These are phyloP conservation scores for Plagodis pulveraria DNA, from an alignment of 2,888 invertebrate species.

Conservation along the genomic window DNA sequence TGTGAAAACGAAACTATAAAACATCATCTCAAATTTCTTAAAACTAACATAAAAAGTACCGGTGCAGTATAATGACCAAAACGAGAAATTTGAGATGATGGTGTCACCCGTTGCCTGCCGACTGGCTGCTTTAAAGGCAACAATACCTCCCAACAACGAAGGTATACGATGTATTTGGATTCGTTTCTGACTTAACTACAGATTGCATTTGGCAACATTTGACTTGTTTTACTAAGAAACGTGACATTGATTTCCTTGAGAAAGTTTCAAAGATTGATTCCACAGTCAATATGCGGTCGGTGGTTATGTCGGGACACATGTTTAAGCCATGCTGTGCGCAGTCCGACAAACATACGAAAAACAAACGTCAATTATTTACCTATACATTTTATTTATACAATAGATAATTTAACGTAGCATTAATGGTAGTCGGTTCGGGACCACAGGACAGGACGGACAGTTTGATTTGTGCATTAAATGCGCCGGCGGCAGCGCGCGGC, in stretches of 20 bases:
- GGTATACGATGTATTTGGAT: conserved; percentile 11
- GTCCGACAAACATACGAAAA: conserved; percentile 12
- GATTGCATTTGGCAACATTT: conserved; percentile 1
- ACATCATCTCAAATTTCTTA: conserved; percentile 3
- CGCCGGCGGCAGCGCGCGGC: conserved; percentile 32
- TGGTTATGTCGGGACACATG: conserved; percentile 1
- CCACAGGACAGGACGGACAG: conserved; percentile 9
- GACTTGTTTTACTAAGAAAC: background rate
- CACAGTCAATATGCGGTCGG: conserved; percentile 10
- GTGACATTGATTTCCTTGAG: background rate
- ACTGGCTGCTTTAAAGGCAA: background rate
- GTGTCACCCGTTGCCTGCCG: background rate
- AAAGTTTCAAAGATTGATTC: background rate
- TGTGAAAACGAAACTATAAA: conserved; percentile 3
- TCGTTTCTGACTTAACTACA: conserved; percentile 3
- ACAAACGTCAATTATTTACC: conserved; percentile 17
- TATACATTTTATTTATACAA: conserved; percentile 14
- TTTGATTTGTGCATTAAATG: conserved; percentile 38
- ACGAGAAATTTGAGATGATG: conserved; percentile 3
- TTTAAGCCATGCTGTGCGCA: conserved; percentile 10
- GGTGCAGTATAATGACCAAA: background rate
- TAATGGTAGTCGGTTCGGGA: conserved; percentile 26
- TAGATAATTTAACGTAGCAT: conserved; percentile 4
- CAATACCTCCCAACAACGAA: background rate
- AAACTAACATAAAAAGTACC: background rate